Evolutionary conservation across 2,797 vertebrate species (phyloP).

Genomic region (Cuniculus paca): DNA sequence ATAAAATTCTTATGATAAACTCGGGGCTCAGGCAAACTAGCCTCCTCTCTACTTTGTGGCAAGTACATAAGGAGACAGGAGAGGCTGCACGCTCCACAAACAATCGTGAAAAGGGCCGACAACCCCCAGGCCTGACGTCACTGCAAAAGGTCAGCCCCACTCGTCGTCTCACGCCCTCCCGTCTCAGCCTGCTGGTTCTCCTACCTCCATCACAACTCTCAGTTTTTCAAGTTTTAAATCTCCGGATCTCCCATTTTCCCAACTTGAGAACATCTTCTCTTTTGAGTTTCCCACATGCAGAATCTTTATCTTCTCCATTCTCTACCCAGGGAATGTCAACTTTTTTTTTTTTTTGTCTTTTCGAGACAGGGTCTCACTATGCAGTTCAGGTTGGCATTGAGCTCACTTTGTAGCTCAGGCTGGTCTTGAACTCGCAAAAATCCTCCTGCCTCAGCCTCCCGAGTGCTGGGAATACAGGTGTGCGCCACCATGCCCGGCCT

Average conservation of each 20-base stretch:
- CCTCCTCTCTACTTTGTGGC: background rate
- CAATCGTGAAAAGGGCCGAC: background rate
- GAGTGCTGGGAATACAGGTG: too few relatives aligned
- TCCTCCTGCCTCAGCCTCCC: too few relatives aligned
- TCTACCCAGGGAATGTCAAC: background rate
- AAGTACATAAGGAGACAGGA: background rate
- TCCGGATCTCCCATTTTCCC: background rate
- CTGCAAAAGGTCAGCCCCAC: background rate
- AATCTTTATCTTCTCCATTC: background rate
- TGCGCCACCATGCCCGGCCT: too few relatives aligned
- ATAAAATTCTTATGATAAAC: background rate
- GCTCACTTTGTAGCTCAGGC: too few relatives aligned
- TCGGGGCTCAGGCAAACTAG: background rate
- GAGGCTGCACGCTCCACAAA: background rate
- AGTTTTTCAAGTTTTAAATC: background rate
- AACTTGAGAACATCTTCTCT: background rate
- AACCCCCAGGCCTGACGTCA: background rate
- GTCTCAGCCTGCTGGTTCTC: background rate
- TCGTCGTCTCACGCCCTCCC: background rate
- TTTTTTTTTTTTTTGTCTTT: too few relatives aligned
- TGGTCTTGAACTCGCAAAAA: too few relatives aligned
- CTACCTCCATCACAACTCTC: background rate
- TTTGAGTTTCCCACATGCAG: background rate
- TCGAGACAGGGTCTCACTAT: too few relatives aligned
- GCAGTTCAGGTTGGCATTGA: too few relatives aligned